A percentile compares a stretch with the other conserved stretches of the same genome.
Conservation (phyloP, 2,888 invertebrate genomes). For the Oxyteleia sp. region DNA sequence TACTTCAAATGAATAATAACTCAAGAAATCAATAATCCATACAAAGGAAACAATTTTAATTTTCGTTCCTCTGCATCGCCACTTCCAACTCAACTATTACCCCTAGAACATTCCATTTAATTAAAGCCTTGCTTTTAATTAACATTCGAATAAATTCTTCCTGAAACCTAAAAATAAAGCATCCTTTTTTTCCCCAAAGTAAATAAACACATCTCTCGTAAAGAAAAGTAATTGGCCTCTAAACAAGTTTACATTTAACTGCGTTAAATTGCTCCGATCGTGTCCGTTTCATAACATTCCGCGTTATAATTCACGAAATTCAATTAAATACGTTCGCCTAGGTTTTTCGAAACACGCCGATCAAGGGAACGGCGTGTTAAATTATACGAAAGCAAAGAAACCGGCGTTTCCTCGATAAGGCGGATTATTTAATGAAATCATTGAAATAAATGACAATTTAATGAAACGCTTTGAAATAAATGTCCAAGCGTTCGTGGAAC, state of each 20-base stretch:
- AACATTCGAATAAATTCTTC: constrained; percentile 21
- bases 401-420: constrained; percentile 5
- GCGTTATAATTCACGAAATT: constrained; percentile 36
- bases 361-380: constrained; percentile 39
- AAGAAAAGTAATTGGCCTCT: constrained; percentile 57
- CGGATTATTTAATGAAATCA: constrained; percentile 63
- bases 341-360: constrained; percentile 15
- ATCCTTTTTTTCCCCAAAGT: constrained; percentile 21
- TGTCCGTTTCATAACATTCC: constrained; percentile 31
- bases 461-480: constrained; percentile 62
- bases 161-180: constrained; percentile 6
- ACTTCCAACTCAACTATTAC: constrained; percentile 12
- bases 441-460: constrained; percentile 62
- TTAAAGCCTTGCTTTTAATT: constrained; percentile 43
- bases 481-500: constrained; percentile 57
- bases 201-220: constrained; percentile 40
- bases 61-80: neutral
- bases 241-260: constrained; percentile 43
- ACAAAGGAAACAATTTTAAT: constrained; percentile 5
- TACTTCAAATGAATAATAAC: constrained; percentile 8
- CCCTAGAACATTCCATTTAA: constrained; percentile 17
- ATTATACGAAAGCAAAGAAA: constrained; percentile 33
- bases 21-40: neutral
- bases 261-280: constrained; percentile 48
- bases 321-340: constrained; percentile 35